phyloP scores from a whole-genome alignment of 1,140 invertebrate genomes.

The Drosophila tristis region DNA sequence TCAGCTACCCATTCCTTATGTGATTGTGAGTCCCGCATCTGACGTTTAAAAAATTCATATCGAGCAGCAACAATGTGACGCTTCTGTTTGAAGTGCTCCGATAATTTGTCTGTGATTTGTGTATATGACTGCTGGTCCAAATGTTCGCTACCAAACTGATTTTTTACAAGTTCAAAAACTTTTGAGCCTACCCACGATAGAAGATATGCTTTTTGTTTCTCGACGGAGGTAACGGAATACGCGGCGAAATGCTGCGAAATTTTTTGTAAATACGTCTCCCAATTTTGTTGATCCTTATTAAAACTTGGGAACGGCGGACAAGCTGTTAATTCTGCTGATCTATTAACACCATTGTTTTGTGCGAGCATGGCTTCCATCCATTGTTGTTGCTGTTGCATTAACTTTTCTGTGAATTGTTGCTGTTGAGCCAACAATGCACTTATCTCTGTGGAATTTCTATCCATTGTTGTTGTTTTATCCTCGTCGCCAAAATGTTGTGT shows the following conservation, averaged over 20 bases:
- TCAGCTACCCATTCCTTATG: too few relatives aligned
- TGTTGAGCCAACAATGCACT: too few relatives aligned
- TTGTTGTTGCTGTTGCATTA: background rate
- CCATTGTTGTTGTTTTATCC: too few relatives aligned
- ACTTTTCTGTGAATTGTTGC: too few relatives aligned
- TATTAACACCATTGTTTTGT: background rate
- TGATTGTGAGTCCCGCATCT: too few relatives aligned
- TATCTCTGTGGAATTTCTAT: too few relatives aligned
- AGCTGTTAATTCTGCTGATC: background rate
- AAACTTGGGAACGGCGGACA: background rate
- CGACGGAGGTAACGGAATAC: background rate
- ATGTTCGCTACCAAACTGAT: background rate
- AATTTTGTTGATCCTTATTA: slow-evolving; percentile 1
- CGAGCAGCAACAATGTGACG: background rate
- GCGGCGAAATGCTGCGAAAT: background rate
- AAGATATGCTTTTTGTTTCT: background rate
- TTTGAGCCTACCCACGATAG: background rate
- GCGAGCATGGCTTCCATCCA: background rate
- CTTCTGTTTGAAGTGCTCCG: too few relatives aligned
- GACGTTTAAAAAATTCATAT: too few relatives aligned
- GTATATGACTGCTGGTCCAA: background rate
- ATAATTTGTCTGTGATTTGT: too few relatives aligned
- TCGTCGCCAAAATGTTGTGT: too few relatives aligned
- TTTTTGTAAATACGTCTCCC: background rate
- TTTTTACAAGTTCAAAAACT: background rate